Percentiles rank a stretch among this genome's conserved stretches.
Conservation (phyloP, 1,140 invertebrate genomes). For the Tetragonula clypearis region DNA sequence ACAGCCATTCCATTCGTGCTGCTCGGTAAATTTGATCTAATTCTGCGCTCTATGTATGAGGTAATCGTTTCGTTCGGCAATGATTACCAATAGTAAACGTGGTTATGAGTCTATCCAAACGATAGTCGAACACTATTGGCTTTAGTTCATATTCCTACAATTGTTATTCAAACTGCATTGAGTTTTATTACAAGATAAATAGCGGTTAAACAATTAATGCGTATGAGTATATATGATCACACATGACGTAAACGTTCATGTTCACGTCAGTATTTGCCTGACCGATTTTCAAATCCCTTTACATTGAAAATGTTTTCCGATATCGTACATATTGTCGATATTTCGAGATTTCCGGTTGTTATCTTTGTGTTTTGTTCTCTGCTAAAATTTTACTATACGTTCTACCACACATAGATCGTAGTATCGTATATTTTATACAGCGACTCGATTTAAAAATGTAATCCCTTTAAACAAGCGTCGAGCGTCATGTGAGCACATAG, state of each 20-base stretch:
- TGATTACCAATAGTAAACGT: conserved; percentile 52
- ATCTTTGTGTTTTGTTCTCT: too few relatives aligned
- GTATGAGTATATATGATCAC: background rate
- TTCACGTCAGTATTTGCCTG: background rate
- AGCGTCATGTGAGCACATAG: background rate
- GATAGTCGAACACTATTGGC: conserved; percentile 52
- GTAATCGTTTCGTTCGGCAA: conserved; percentile 53
- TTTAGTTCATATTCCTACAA: conserved; percentile 52
- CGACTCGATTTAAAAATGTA: background rate
- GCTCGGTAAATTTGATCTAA: conserved; percentile 45
- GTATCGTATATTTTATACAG: background rate
- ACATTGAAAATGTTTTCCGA: background rate
- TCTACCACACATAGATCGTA: too few relatives aligned
- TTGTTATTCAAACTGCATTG: conserved; percentile 53
- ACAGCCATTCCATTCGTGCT: conserved; percentile 8
- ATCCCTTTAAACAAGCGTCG: background rate
- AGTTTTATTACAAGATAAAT: conserved; percentile 56
- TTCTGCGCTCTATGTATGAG: conserved; percentile 5
- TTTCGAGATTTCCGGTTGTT: background rate
- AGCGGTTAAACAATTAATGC: conserved; percentile 54
- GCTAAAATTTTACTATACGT: background rate
- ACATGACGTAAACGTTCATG: conserved; percentile 9
- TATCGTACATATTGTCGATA: background rate
- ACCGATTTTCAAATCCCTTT: conserved; percentile 19
- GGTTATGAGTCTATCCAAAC: conserved; percentile 52